Evolutionary conservation across 2,888 invertebrate species (phyloP), one percentile per base, ranked within the genome.

Genomic region (Mamestra brassicae): DNA sequence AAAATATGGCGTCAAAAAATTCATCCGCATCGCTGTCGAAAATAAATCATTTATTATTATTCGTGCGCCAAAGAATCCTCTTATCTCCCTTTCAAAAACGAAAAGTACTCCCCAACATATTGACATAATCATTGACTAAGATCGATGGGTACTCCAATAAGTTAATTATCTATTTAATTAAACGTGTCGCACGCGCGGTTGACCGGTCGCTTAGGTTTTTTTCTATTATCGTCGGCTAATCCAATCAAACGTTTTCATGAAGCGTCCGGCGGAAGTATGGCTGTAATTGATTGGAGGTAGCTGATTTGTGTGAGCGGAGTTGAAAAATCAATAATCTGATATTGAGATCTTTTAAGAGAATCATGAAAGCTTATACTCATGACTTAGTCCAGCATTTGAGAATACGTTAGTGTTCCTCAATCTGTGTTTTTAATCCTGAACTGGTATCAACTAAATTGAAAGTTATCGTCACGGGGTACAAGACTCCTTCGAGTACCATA

Each of bases 101-200:
- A 64, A 6, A 38, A 26, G 26, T 26, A 26, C 26, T 2, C 10
- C n/a, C 42, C 11, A 11, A 36, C 38, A 61, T 5, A n/a, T 61
- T n/a, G n/a, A n/a, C 42, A 45, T 17, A 26, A 45, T 45, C 26
- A 45, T 45, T 26, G 42, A 61, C 6, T 45, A 10, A 11, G 42
- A 61, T 47, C 34, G 11, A 68, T 54, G 26, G 26, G 7, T 15
- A 38, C n/a, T 38, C 13, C 42, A 70, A 34, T 79, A 42, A 62
- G n/a, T 71, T 62, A 79, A 78, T 76, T 62, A 62, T 13, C 10
- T 42, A 34, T 62, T 55, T 57, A 57, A 76, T 72, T 80, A 72
- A 72, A 80, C 42, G 42, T 57, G 80, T 62, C 72, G 36, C 55
- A 45, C 50, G 61, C 72, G 62, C 50, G 72, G 57, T 57, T 71